A percentile compares a stretch with the other conserved stretches of the same genome.
phyloP scores from a whole-genome alignment of 2,797 vertebrate genomes.

The Triplophysa bombifrons region DNA sequence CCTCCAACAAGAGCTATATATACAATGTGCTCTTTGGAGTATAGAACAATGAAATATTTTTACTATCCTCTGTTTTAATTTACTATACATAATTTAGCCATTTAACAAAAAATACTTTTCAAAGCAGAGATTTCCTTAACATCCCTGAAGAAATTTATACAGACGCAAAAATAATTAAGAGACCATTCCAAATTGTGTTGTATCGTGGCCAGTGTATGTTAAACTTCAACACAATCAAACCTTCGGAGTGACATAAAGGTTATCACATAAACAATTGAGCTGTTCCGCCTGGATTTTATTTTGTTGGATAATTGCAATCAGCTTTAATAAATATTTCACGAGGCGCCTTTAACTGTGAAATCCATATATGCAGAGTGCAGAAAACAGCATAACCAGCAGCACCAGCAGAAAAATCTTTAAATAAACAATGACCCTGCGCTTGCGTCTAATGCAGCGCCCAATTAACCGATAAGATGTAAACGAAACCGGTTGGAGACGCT shows the following conservation, averaged over 20 bases:
- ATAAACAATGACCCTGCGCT: constrained; percentile 50
- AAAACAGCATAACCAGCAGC: constrained; percentile 2
- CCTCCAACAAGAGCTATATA: neutral
- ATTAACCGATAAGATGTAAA: constrained; percentile 57
- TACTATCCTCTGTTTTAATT: too few species aligned
- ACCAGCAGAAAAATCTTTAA: constrained; percentile 41
- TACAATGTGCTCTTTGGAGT: too few species aligned
- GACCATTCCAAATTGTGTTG: too few species aligned
- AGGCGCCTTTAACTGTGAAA: neutral
- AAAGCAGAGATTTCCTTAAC: neutral
- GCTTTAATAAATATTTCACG: constrained; percentile 3
- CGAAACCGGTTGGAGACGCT: constrained; percentile 43
- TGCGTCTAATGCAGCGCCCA: constrained; percentile 25
- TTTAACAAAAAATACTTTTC: neutral
- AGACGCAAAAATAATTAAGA: too few species aligned
- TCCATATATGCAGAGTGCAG: constrained; percentile 1
- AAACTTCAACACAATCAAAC: too few species aligned
- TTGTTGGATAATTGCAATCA: neutral
- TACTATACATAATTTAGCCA: neutral
- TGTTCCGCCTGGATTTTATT: too few species aligned
- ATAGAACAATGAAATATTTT: too few species aligned
- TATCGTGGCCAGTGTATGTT: too few species aligned
- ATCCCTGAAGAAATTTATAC: too few species aligned
- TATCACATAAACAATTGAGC: too few species aligned
- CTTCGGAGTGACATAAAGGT: too few species aligned